A percentile compares a stretch with the other conserved stretches of the same genome.
These are phyloP conservation scores for Ctenicera cuprea DNA, from an alignment of 2,888 invertebrate genomes.

Conservation along the genomic window DNA sequence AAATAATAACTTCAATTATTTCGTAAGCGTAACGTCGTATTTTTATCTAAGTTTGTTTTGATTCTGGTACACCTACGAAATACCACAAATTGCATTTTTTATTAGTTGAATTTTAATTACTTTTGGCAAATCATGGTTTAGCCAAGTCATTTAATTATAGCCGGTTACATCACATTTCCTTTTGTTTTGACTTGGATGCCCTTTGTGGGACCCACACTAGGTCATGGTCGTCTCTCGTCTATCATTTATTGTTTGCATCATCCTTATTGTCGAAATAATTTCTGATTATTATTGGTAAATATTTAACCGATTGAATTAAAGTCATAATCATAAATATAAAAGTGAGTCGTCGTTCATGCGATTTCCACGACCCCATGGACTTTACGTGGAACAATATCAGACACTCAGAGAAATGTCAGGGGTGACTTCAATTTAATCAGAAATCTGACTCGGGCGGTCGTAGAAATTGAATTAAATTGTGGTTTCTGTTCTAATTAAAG, in stretches of 20 bases:
- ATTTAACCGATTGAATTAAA: not conserved
- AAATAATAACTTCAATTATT: no score
- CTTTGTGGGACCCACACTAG: not conserved
- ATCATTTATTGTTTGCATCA: not conserved
- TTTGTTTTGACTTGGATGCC: not conserved
- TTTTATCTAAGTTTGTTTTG: no score
- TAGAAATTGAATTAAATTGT: constrained; percentile 26
- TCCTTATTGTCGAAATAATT: not conserved
- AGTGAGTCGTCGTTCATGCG: not conserved
- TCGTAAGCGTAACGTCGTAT: no score
- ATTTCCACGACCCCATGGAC: not conserved
- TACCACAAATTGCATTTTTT: no score
- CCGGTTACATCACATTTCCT: not conserved
- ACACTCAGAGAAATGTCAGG: constrained; percentile 29
- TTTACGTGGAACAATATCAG: constrained; percentile 17
- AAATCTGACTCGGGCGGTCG: constrained; percentile 27
- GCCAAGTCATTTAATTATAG: no score
- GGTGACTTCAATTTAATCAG: constrained; percentile 40
- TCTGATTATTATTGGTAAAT: not conserved
- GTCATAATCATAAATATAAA: not conserved
- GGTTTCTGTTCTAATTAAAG: constrained; percentile 18
- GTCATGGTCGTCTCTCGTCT: not conserved
- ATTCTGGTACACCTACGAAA: no score
- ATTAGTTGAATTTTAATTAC: no score
- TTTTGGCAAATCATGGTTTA: no score